Evolutionary conservation across 2,797 vertebrate genomes (phyloP), one percentile per base, ranked within the genome.

Genomic region (Luscinia luscinia): DNA sequence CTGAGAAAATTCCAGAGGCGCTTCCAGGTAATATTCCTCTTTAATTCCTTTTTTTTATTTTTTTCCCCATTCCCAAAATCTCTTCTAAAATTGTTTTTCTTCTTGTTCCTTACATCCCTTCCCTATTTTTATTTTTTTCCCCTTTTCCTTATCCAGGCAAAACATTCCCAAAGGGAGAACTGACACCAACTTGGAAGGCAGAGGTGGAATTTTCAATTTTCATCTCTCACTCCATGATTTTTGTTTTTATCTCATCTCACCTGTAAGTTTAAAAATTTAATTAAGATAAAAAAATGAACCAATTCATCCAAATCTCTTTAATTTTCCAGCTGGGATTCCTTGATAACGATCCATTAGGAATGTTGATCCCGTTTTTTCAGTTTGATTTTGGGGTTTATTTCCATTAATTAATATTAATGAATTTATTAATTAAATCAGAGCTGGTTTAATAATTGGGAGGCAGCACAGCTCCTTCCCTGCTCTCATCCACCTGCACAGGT

Each of bases 351-450:
- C 41, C 66, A 5, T 34, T 20, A 4, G 0, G 3, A 24, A 54
- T 0, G 6, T 2, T 2, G 9, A 32, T 49, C 9, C 40, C 3
- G 0, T 20, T 62, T 64, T 54, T 43, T 4, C 0, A 0, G 12
- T 16, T 70, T 6, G 58, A 5, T 1, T 11, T 15, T 7, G 20
- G 15, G 21, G 24, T 69, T 78, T 38, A 12, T 57, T 46, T 32
- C 63, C 21, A 0, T 27, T 3, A 22, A 7, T 51, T 10, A 9
- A 40, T 10, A 22, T 23, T 51, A 38, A 67, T 57, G 38, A 57
- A 32, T 38, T 38, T 10, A 22, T 23, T 51, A 46, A 67, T 57
- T 46, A 57, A 32, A 38, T 30, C 3, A 1, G 0, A 21, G 49
- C 30, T 9, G 32, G 15, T 62, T 57, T 8, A 16, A 2, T 9